phyloP scores from a whole-genome alignment of 1,140 invertebrate genomes.

The Frieseomelitta varia region DNA sequence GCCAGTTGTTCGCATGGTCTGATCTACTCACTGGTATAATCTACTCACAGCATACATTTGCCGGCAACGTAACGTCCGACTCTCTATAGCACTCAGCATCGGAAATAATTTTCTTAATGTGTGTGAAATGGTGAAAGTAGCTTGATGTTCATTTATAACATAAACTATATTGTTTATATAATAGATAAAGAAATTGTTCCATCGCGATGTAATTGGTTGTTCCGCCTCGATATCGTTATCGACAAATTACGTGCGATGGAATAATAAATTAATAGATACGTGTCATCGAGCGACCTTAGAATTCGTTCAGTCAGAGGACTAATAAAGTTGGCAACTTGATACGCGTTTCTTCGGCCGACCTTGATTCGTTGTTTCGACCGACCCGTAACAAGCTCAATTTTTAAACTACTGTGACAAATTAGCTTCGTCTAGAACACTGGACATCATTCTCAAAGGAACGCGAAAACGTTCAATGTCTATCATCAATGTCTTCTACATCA shows the following conservation, averaged over 20 bases:
- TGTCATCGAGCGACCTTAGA: constrained; percentile 22
- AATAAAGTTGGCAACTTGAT: constrained; percentile 47
- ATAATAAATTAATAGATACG: constrained; percentile 2
- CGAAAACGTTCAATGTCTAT: neutral
- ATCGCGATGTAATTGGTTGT: too few species aligned
- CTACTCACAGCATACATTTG: neutral
- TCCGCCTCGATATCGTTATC: too few species aligned
- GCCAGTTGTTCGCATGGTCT: neutral
- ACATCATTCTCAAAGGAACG: neutral
- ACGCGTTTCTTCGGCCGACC: constrained; percentile 38
- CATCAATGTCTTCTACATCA: neutral
- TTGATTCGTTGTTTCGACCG: constrained; percentile 43
- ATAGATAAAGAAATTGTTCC: neutral
- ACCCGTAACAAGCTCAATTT: constrained; percentile 38
- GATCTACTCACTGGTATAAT: constrained; percentile 6
- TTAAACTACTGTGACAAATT: constrained; percentile 39
- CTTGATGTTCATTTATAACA: neutral
- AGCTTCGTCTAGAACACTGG: neutral
- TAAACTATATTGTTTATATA: neutral
- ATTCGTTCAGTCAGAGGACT: constrained; percentile 14
- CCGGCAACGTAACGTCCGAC: neutral
- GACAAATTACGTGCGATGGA: neutral
- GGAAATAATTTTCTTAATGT: constrained; percentile 7
- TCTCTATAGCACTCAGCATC: neutral
- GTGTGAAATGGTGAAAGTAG: constrained; percentile 7